Base-by-base conservation (phyloP, 2,888 invertebrate species). In the Microplitis deprimator region DNA sequence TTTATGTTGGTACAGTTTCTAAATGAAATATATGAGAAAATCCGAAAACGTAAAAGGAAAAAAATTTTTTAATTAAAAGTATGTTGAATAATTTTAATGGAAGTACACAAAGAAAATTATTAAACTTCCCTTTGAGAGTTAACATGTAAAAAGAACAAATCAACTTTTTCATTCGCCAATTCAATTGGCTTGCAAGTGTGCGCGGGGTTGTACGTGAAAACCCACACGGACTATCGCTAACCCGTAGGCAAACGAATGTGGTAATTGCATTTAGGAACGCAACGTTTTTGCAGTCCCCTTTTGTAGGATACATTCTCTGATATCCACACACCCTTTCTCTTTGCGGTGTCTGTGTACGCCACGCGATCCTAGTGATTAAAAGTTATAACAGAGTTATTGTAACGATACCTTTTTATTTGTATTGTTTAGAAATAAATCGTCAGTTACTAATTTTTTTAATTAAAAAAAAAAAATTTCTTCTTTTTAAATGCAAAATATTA, bases 51-150 rank as follows among this genome's bases (percentile, higher is more conserved):
- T 29, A 29, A 29, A 29, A 29, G 29, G 1, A 29, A 29, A 29
- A 29, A 29, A 29, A 29, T 4, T 29, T 29, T 50, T 50, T 50
- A 50, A 50, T 50, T 50, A 50, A 50, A 50, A 50, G 13, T 50
- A 50, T 50, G 13, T 10, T 50, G 50, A 1, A 50, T 50, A 50
- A 50, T 50, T 50, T 50, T 50, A 50, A 50, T 50, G 8, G 50
- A 41, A 67, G 62, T 29, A 29, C 29, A 65, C 64, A 72, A 71
- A 76, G 68, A 50, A 50, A 50, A 50, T 50, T 50, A 50, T 50
- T 50, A 50, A 50, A 6, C 50, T 8, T 10, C 50, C 50, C 50
- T 50, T 50, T 50, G 50, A 3, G 50, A 50, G 13, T 50, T 50
- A 13, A 50, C 3, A 50, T 50, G 50, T 50, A 10, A 50, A 50